Evolutionary conservation across 2,797 vertebrate genomes (phyloP).

Genomic region (Spinus olivaceus): DNA sequence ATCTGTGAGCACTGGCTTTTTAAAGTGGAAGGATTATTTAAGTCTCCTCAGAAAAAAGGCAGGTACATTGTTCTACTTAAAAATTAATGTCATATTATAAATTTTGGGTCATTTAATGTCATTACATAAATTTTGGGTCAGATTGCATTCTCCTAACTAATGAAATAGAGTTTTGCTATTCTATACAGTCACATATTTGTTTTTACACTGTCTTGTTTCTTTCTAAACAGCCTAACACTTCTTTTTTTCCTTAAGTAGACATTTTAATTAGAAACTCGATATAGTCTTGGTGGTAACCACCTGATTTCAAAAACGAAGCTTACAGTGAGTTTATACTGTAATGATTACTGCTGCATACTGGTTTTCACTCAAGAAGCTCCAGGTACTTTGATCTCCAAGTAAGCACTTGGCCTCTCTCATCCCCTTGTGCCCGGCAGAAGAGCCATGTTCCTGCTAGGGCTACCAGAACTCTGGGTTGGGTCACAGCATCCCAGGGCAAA

Average conservation of each 20-base stretch:
- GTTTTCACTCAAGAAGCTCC: background rate
- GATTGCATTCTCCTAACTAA: background rate
- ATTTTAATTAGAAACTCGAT: background rate
- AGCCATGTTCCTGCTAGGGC: background rate
- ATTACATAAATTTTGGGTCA: background rate
- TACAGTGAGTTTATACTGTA: background rate
- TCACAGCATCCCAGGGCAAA: background rate
- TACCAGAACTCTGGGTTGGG: background rate
- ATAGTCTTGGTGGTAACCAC: background rate
- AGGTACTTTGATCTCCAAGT: background rate
- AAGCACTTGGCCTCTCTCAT: background rate
- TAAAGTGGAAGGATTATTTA: background rate
- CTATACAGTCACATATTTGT: background rate
- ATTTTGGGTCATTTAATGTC: too few species aligned
- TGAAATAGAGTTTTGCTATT: background rate
- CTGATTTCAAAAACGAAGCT: background rate
- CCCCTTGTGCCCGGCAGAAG: background rate
- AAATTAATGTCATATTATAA: background rate
- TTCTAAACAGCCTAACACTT: background rate
- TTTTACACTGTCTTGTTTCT: background rate
- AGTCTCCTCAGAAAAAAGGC: background rate
- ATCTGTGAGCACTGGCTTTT: background rate
- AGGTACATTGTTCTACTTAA: background rate
- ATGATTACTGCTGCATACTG: background rate
- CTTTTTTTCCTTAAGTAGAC: fast-evolving